phyloP scores from a whole-genome alignment of 2,113 vertebrate species.

The Rhea americana region DNA sequence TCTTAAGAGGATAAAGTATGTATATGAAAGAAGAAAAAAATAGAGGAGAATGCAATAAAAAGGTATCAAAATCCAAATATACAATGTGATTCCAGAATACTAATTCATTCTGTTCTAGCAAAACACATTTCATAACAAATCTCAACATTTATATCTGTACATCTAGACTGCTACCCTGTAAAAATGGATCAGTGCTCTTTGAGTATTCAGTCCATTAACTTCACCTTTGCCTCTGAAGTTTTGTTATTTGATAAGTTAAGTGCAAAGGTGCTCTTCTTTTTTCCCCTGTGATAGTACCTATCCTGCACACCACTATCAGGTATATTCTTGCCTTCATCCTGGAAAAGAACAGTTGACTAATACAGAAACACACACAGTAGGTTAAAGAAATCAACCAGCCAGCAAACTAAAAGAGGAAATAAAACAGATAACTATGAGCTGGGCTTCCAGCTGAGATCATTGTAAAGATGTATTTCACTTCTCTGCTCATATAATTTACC shows the following conservation, averaged over 20 bases:
- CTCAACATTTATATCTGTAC: neutral
- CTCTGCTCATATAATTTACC: neutral
- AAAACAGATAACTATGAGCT: neutral
- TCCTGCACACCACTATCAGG: neutral
- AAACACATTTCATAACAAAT: neutral
- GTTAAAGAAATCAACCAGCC: neutral
- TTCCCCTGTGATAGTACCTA: neutral
- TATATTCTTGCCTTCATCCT: conserved; percentile 3
- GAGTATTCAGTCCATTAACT: neutral
- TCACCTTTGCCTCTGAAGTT: conserved; percentile 17
- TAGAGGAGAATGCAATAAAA: neutral
- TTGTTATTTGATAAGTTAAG: neutral
- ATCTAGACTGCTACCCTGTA: neutral
- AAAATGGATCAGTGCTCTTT: neutral
- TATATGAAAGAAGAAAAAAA: neutral
- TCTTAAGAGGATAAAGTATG: neutral
- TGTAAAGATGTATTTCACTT: neutral
- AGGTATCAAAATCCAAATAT: neutral
- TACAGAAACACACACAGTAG: neutral
- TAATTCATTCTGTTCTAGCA: neutral
- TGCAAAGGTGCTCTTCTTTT: neutral
- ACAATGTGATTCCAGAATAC: neutral
- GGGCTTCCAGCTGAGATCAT: neutral
- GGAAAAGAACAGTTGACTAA: neutral
- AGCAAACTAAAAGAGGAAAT: neutral